These are phyloP conservation scores for Orthosia gothica DNA, from an alignment of 2,888 invertebrate species.

Conservation along the genomic window DNA sequence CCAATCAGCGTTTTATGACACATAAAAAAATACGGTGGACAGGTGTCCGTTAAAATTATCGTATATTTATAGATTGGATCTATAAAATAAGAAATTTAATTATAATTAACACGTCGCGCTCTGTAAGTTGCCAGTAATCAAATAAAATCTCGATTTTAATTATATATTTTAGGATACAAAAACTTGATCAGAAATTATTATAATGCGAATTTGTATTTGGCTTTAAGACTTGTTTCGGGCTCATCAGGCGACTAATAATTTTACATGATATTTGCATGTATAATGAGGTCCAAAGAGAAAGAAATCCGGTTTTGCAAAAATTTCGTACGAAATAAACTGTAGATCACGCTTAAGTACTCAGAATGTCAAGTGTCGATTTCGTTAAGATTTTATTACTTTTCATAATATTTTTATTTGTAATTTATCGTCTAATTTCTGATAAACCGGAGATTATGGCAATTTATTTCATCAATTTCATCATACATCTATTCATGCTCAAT, in stretches of 20 bases:
- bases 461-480: constrained; percentile 42
- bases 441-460: constrained; percentile 45
- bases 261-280: constrained; percentile 74
- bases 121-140: constrained; percentile 39
- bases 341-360: constrained; percentile 41
- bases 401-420: constrained; percentile 40
- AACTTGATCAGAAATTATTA: constrained; percentile 63
- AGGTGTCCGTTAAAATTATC: constrained; percentile 64
- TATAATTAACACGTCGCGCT: constrained; percentile 67
- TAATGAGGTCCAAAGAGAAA: constrained; percentile 68
- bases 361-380: constrained; percentile 56
- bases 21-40: constrained; percentile 43
- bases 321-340: constrained; percentile 53
- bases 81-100: constrained; percentile 64
- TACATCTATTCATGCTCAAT: constrained; percentile 40
- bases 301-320: constrained; percentile 66
- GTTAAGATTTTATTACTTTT: constrained; percentile 51
- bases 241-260: constrained; percentile 66
- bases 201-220: constrained; percentile 44
- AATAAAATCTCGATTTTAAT: constrained; percentile 62
- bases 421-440: constrained; percentile 42
- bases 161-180: constrained; percentile 44
- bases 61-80: constrained; percentile 50
- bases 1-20: constrained; percentile 56
- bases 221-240: constrained; percentile 48